Base-by-base conservation (phyloP, 2,797 vertebrate species). In the Semotilus atromaculatus region DNA sequence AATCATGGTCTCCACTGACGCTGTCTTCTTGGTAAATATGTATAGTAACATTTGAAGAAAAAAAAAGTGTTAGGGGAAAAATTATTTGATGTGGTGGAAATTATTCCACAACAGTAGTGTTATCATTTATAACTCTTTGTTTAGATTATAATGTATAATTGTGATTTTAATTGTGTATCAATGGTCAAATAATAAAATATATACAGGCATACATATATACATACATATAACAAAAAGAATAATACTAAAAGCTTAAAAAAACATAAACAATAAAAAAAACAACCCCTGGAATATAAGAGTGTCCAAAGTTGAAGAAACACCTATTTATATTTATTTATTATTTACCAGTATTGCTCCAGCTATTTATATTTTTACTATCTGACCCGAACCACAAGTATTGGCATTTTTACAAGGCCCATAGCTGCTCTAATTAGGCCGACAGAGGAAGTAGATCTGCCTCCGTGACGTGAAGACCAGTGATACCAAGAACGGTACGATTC, bases 401-500 rank as follows among this genome's bases (percentile, higher is more conserved):
- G 1, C 40, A 58, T 13, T 43, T 67, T 76, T 40, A 40, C n/a
- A 40, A 83, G 48, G 48, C 36, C n/a, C 62, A 45, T 26, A 80
- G 31, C 68, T 18, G 58, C 53, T 73, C 43, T 64, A 81, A 74
- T 80, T 31, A 81, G 48, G 70, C 68, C 76, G 74, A 80, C 60
- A 64, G 31, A 51, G 73, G 71, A 80, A 70, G 73, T 64, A 45
- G 79, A 84, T 77, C 34, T 77, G 82, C 64, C 64, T 77, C 64
- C 14, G 43, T 66, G 81, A 81, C 71, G 40, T 75, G 89, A 88
- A 86, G 88, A 88, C 80, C 68, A 86, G 83, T 85, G 85, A 88
- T 88, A 81, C 83, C 82, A 81, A 90, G 83, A 90, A 85, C 77
- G 86, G 86, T 88, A 90, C 89, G 78, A 90, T 90, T 90, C 89